Percentiles rank a stretch among this genome's conserved stretches.
These are phyloP conservation scores for Ursus arctos DNA, from an alignment of 2,113 vertebrate genomes.

Conservation along the genomic window DNA sequence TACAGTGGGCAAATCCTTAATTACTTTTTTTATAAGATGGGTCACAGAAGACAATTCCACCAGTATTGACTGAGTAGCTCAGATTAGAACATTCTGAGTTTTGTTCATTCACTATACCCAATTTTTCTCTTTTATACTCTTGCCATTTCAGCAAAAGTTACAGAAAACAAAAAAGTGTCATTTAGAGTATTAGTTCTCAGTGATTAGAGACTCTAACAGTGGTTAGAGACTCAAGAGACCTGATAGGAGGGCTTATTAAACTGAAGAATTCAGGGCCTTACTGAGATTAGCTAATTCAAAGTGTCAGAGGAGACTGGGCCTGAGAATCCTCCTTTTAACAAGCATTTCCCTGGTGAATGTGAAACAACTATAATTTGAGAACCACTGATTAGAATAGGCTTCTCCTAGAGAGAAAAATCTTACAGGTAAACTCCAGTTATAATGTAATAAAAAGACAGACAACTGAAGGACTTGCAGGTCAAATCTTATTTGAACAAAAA, in stretches of 20 bases:
- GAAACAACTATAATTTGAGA: neutral
- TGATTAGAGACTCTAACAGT: neutral
- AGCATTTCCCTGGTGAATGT: neutral
- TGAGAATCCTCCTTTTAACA: neutral
- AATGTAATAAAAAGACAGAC: neutral
- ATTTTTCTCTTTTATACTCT: neutral
- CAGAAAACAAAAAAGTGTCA: neutral
- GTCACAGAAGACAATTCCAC: conserved; percentile 51
- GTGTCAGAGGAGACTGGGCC: neutral
- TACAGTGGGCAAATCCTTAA: conserved; percentile 64
- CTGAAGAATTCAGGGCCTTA: neutral
- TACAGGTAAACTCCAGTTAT: neutral
- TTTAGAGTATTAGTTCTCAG: conserved; percentile 19
- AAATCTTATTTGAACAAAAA: neutral
- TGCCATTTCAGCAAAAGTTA: neutral
- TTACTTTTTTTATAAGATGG: conserved; percentile 72
- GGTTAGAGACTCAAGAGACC: neutral
- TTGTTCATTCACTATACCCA: neutral
- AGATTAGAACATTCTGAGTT: conserved; percentile 23
- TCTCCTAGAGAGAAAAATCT: neutral
- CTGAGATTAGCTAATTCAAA: neutral
- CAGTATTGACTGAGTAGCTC: neutral
- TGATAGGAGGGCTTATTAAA: neutral
- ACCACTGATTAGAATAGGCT: neutral
- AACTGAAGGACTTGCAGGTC: neutral